These are phyloP conservation scores for Nycticryphes semicollaris DNA, from an alignment of 2,113 vertebrate species.

Conservation along the genomic window DNA sequence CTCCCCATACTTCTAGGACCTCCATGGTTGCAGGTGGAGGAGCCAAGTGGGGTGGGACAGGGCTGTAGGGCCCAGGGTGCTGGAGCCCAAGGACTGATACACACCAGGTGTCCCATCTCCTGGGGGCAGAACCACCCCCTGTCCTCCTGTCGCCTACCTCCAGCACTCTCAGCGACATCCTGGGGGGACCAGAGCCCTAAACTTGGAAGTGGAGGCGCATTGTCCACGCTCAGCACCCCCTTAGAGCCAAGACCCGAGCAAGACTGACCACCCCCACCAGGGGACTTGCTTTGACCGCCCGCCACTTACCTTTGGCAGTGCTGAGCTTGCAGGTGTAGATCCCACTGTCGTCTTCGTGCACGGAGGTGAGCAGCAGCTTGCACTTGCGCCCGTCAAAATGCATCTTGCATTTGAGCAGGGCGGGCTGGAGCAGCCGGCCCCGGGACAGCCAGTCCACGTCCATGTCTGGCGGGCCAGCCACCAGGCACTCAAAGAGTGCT, in stretches of 20 bases:
- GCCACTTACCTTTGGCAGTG: slow-evolving; percentile 88
- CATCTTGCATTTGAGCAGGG: slow-evolving; percentile 98
- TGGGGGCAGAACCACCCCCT: neutral
- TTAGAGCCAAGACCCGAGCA: neutral
- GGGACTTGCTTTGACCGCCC: neutral
- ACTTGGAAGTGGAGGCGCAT: neutral
- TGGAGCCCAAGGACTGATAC: neutral
- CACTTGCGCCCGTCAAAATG: slow-evolving; percentile 94
- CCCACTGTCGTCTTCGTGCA: slow-evolving; percentile 95
- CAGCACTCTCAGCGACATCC: neutral
- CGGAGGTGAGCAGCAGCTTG: slow-evolving; percentile 92
- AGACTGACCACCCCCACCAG: neutral
- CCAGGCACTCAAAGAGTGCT: slow-evolving; percentile 92
- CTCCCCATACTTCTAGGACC: neutral
- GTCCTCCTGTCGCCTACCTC: neutral
- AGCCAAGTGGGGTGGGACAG: neutral
- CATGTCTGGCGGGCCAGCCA: slow-evolving; percentile 90
- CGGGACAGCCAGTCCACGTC: slow-evolving; percentile 96
- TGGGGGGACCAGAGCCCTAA: neutral
- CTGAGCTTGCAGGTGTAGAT: slow-evolving; percentile 95
- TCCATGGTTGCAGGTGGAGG: fast-evolving
- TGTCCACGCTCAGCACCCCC: neutral
- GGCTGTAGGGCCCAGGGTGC: neutral
- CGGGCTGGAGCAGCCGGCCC: slow-evolving; percentile 94
- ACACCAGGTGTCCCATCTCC: neutral